Evolutionary conservation across 2,113 vertebrate genomes (phyloP).

Genomic region (Vidua macroura): DNA sequence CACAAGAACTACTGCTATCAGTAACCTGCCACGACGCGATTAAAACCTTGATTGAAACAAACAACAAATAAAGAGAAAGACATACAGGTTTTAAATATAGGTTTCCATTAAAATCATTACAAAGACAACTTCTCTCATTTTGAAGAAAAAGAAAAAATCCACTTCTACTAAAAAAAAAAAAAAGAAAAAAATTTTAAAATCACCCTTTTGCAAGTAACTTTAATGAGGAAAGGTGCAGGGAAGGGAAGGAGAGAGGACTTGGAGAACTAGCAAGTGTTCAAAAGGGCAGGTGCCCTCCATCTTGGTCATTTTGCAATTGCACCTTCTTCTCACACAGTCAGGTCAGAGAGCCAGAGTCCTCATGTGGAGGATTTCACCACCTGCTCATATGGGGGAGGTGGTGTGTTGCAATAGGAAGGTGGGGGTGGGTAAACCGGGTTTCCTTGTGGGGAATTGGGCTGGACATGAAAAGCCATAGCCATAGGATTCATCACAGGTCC

Average conservation of each 20-base stretch:
- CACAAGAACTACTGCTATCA: neutral
- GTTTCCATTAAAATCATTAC: constrained; percentile 62
- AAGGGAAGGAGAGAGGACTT: neutral
- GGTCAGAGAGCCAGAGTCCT: constrained; percentile 44
- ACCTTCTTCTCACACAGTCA: constrained; percentile 24
- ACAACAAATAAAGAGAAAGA: constrained; percentile 61
- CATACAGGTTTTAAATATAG: constrained; percentile 45
- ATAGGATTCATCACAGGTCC: constrained; percentile 74
- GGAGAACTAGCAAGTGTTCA: constrained; percentile 2
- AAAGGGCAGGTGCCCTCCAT: neutral
- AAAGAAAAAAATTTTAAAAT: neutral
- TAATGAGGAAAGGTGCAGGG: constrained; percentile 22
- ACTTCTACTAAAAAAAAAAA: constrained; percentile 17
- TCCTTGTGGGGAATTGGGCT: constrained; percentile 83
- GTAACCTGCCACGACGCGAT: neutral
- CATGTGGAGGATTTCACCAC: constrained; percentile 89
- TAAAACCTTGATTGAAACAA: neutral
- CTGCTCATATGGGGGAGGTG: constrained; percentile 92
- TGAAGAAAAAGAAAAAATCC: constrained; percentile 44
- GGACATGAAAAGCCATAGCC: constrained; percentile 82
- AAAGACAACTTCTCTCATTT: constrained; percentile 61
- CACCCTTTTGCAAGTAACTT: constrained; percentile 34
- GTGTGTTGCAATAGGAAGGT: constrained; percentile 94
- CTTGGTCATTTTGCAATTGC: neutral
- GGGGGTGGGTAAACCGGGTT: constrained; percentile 86